These are phyloP conservation scores for Dicerorhinus sumatrensis DNA, from an alignment of 2,113 vertebrate genomes.

Conservation along the genomic window DNA sequence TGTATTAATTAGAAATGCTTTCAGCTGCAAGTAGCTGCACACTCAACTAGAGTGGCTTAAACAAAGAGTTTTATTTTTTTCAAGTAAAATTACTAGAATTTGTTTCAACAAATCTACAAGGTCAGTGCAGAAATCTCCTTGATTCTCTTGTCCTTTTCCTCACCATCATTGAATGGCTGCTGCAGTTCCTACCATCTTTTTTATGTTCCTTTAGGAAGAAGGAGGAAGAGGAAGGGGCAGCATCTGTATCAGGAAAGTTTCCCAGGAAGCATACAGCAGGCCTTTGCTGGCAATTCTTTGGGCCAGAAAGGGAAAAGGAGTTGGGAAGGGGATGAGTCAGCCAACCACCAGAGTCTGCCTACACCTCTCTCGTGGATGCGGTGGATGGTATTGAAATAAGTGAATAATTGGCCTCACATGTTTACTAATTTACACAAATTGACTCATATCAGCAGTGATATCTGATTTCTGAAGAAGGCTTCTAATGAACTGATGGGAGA, in stretches of 20 bases:
- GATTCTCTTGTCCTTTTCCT: not conserved
- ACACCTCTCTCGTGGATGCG: not conserved
- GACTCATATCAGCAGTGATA: constrained; percentile 62
- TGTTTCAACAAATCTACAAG: not conserved
- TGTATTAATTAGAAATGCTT: not conserved
- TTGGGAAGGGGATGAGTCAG: not conserved
- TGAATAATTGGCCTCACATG: constrained; percentile 14
- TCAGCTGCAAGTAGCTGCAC: not conserved
- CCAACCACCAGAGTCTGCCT: not conserved
- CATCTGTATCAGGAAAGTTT: constrained; percentile 7
- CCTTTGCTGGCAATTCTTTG: not conserved
- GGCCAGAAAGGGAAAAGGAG: not conserved
- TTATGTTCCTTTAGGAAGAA: not conserved
- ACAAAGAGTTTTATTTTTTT: not conserved
- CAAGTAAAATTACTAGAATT: not conserved
- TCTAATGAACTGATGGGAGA: constrained; percentile 69
- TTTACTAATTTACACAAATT: constrained; percentile 81
- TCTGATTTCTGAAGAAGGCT: constrained; percentile 73
- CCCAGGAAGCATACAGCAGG: not conserved
- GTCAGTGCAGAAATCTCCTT: not conserved
- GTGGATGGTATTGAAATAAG: constrained; percentile 40
- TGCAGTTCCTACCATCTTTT: not conserved
- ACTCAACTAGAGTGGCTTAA: not conserved
- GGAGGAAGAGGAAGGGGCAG: not conserved
- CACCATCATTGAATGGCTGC: not conserved